These are phyloP conservation scores for Melieria crassipennis DNA, from an alignment of 2,888 invertebrate genomes.

Conservation along the genomic window DNA sequence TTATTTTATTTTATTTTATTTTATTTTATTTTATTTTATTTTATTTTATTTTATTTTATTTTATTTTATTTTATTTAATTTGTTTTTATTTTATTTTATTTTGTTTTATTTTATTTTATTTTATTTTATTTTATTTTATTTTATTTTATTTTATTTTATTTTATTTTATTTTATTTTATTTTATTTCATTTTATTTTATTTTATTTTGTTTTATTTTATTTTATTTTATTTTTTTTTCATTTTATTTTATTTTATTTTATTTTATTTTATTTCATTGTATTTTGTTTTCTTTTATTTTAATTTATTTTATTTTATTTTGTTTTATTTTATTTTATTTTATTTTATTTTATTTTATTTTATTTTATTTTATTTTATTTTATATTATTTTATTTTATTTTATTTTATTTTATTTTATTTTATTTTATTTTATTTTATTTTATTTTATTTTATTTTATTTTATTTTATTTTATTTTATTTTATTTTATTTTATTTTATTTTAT, in stretches of 20 bases:
- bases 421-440: slow-evolving; percentile 15
- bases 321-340: background rate
- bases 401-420: slow-evolving; percentile 1
- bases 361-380: slow-evolving; percentile 1
- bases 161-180: too few relatives aligned
- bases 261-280: too few relatives aligned
- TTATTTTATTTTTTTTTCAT: too few relatives aligned
- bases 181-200: too few relatives aligned
- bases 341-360: too few relatives aligned
- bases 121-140: too few relatives aligned
- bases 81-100: background rate
- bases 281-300: background rate
- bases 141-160: too few relatives aligned
- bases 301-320: slow-evolving; percentile 1
- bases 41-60: background rate
- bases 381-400: slow-evolving; percentile 4
- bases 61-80: slow-evolving; percentile 3
- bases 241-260: too few relatives aligned
- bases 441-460: background rate
- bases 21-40: background rate
- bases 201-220: too few relatives aligned
- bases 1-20: too few relatives aligned
- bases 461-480: too few relatives aligned
- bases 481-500: too few relatives aligned
- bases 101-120: background rate